phyloP scores from a whole-genome alignment of 2,888 invertebrate species.

The Synanthedon myopaeformis region DNA sequence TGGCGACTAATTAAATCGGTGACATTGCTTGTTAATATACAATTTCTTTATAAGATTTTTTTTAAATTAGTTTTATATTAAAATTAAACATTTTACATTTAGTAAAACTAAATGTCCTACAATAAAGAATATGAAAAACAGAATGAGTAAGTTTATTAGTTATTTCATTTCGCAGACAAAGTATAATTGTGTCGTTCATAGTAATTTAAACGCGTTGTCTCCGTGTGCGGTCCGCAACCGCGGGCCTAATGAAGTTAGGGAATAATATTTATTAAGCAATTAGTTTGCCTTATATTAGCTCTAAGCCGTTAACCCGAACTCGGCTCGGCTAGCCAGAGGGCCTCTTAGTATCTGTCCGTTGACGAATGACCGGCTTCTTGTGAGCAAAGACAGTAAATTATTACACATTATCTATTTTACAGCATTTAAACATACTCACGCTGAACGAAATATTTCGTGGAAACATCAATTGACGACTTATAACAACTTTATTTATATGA shows the following conservation, averaged over 20 bases:
- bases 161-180: not conserved
- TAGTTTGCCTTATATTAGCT: constrained; percentile 50
- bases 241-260: constrained; percentile 30
- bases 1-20: no score
- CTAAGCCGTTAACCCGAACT: constrained; percentile 29
- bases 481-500: no score
- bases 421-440: no score
- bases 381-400: not conserved
- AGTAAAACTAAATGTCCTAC: no score
- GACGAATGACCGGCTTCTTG: constrained; percentile 1
- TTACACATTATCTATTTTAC: not conserved
- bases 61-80: no score
- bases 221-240: constrained; percentile 27
- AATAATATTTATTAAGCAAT: constrained; percentile 48
- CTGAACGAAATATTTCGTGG: not conserved
- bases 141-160: no score
- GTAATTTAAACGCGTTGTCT: constrained; percentile 17
- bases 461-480: no score
- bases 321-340: not conserved
- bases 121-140: no score
- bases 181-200: not conserved
- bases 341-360: constrained; percentile 1
- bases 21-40: no score
- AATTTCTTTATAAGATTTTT: no score
- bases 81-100: no score